Conservation (phyloP, 2,888 invertebrate species). For the Tineola bisselliella region DNA sequence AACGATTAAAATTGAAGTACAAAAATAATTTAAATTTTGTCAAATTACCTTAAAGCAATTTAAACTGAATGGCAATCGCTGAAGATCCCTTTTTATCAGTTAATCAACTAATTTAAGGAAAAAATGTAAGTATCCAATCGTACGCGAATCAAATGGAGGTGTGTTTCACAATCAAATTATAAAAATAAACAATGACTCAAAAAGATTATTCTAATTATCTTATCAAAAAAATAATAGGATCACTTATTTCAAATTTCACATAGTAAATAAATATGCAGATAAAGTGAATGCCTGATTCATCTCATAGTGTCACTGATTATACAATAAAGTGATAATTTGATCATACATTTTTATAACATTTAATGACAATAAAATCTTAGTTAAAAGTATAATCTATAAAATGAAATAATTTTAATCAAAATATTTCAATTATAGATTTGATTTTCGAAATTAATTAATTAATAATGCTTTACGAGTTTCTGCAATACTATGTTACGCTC, state of each 20-base stretch:
- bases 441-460: too few species aligned
- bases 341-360: neutral
- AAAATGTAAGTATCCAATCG: too few species aligned
- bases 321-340: too few species aligned
- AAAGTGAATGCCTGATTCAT: neutral
- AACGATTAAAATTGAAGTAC: neutral
- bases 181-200: slow-evolving; percentile 3
- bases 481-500: too few species aligned
- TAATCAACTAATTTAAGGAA: slow-evolving; percentile 1
- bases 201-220: neutral
- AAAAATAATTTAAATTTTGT: neutral
- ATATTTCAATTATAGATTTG: too few species aligned
- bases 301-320: slow-evolving; percentile 15
- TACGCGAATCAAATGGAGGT: neutral
- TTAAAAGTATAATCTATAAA: too few species aligned
- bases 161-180: neutral
- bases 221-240: neutral
- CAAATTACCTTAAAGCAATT: too few species aligned
- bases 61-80: too few species aligned
- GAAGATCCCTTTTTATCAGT: too few species aligned
- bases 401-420: too few species aligned
- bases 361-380: too few species aligned
- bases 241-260: neutral
- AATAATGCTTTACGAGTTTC: too few species aligned
- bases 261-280: neutral